Percentiles rank a stretch among this genome's conserved stretches.
Conservation (phyloP, 2,113 vertebrate species). For the Alosa alosa region DNA sequence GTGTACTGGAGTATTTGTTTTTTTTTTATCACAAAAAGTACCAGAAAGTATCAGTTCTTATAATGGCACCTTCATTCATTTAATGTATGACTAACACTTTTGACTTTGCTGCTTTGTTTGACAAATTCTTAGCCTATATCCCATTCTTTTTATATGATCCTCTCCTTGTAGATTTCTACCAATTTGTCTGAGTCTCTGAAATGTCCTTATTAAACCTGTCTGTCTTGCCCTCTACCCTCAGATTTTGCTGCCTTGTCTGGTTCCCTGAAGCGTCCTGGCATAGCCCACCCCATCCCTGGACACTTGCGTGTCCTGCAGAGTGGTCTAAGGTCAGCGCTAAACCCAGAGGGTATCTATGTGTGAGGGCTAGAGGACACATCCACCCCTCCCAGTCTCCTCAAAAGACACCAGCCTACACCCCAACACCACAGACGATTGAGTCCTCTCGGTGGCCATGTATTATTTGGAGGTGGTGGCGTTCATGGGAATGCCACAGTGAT, state of each 20-base stretch:
- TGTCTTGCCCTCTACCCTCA: slow-evolving; percentile 45
- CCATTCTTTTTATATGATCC: not conserved
- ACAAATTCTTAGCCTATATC: not conserved
- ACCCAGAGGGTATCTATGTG: slow-evolving; percentile 97
- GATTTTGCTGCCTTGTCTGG: slow-evolving; percentile 80
- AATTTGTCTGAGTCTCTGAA: not conserved
- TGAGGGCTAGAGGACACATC: slow-evolving; percentile 61
- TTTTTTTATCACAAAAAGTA: not conserved
- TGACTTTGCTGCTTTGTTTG: not conserved
- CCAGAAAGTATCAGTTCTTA: not conserved
- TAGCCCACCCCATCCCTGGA: slow-evolving; percentile 78
- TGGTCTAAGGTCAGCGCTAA: slow-evolving; percentile 84
- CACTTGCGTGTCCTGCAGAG: slow-evolving; percentile 89
- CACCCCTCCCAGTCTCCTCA: not conserved
- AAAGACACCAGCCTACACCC: not conserved
- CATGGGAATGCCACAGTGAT: not conserved
- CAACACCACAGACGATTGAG: slow-evolving; percentile 16
- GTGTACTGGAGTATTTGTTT: not conserved
- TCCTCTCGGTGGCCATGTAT: not conserved
- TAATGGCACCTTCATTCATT: not conserved
- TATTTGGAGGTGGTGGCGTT: not conserved
- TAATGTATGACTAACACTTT: not conserved
- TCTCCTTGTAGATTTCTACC: not conserved
- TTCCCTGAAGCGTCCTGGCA: slow-evolving; percentile 85
- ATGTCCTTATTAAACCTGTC: not conserved